Percentiles rank a stretch among this genome's conserved stretches.
phyloP scores from a whole-genome alignment of 2,888 invertebrate genomes.

The Noctua pronuba region DNA sequence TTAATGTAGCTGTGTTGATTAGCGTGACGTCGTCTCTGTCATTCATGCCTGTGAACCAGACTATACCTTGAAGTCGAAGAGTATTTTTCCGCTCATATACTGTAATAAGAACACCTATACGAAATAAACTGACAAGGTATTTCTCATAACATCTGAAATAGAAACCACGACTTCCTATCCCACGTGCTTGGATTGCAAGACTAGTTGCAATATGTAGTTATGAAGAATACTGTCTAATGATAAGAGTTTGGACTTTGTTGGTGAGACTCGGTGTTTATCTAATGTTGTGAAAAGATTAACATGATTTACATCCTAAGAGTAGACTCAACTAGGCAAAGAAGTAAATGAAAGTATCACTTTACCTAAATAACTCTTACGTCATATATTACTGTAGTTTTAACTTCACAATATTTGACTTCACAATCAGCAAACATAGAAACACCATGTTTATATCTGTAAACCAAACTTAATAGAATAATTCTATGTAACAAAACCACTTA shows the following conservation, averaged over 20 bases:
- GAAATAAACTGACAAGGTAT: conserved; percentile 18
- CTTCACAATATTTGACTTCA: background rate
- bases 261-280: conserved; percentile 18
- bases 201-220: conserved; percentile 4
- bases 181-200: background rate
- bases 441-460: conserved; percentile 13
- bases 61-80: background rate
- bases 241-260: conserved; percentile 11
- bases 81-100: background rate
- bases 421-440: background rate
- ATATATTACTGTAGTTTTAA: background rate
- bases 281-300: background rate
- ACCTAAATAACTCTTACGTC: background rate
- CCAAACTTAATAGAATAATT: conserved; percentile 44
- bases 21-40: background rate
- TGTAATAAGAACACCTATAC: conserved; percentile 11
- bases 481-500: conserved; percentile 32
- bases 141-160: conserved; percentile 32
- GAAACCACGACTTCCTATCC: conserved; percentile 6
- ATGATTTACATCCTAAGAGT: background rate
- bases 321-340: conserved; percentile 8
- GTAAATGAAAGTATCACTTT: background rate
- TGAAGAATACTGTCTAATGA: conserved; percentile 1
- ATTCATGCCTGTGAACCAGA: background rate
- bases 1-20: background rate